Conservation (phyloP, 2,113 vertebrate species). For the Etheostoma spectabile region DNA sequence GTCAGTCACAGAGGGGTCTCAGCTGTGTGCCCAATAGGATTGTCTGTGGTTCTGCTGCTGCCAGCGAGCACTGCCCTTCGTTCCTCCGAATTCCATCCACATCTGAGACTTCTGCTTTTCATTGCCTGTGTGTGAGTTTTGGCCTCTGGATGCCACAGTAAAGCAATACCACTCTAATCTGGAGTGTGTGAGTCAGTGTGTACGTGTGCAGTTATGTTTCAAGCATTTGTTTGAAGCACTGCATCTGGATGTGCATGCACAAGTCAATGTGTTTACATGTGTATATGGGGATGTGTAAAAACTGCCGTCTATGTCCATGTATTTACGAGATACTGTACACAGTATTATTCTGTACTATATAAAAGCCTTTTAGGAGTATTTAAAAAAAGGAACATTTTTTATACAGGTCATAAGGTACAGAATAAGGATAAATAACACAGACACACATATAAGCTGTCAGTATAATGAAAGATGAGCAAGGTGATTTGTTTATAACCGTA, state of each 20-base stretch:
- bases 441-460: constrained; percentile 2
- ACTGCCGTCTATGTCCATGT: not conserved
- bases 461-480: not conserved
- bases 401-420: not conserved
- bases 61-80: constrained; percentile 36
- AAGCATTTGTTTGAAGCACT: not conserved
- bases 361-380: constrained; percentile 6
- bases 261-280: constrained; percentile 20
- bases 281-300: not conserved
- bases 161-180: constrained; percentile 14
- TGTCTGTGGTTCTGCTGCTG: constrained; percentile 29
- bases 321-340: constrained; percentile 15
- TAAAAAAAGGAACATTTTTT: constrained; percentile 24
- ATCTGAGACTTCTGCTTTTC: constrained; percentile 47
- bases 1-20: constrained; percentile 30
- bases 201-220: not conserved
- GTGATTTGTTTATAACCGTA: constrained; percentile 43
- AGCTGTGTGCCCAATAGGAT: constrained; percentile 34
- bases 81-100: constrained; percentile 37
- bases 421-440: constrained; percentile 7
- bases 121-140: constrained; percentile 55
- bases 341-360: not conserved
- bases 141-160: constrained; percentile 33
- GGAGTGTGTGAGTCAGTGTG: constrained; percentile 19
- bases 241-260: not conserved